These are phyloP conservation scores for Epirrita christyi DNA, from an alignment of 2,888 invertebrate species.

Conservation along the genomic window DNA sequence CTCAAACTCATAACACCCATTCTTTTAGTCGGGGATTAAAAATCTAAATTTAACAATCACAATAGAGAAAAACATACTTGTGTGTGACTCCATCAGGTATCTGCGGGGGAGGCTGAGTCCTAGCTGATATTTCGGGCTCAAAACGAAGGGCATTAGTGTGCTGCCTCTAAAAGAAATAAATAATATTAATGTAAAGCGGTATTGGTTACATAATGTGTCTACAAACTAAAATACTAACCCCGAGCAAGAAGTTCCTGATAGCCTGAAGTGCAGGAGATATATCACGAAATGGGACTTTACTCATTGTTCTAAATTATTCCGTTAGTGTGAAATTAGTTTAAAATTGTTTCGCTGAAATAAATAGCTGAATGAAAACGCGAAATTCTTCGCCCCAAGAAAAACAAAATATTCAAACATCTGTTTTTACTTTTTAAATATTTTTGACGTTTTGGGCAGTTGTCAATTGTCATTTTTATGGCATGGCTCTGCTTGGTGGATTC, in stretches of 20 bases:
- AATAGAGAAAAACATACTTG: slow-evolving; percentile 60
- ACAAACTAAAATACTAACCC: slow-evolving; percentile 73
- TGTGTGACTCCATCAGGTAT: slow-evolving; percentile 93
- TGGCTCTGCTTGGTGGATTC: too few relatives aligned
- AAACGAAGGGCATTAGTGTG: slow-evolving; percentile 87
- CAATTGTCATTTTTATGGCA: too few relatives aligned
- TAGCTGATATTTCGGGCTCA: slow-evolving; percentile 86
- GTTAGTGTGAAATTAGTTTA: background rate
- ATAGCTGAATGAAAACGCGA: background rate
- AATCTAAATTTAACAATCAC: background rate
- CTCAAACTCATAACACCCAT: too few relatives aligned
- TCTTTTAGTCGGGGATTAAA: too few relatives aligned
- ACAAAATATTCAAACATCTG: slow-evolving; percentile 2
- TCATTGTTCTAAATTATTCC: slow-evolving; percentile 54
- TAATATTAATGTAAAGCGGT: slow-evolving; percentile 23
- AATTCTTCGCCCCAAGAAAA: background rate
- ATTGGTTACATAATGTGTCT: slow-evolving; percentile 56
- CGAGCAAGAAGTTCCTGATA: slow-evolving; percentile 87
- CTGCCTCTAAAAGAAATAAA: slow-evolving; percentile 76
- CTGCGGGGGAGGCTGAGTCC: slow-evolving; percentile 92
- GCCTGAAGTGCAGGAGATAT: slow-evolving; percentile 86
- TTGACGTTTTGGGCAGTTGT: background rate
- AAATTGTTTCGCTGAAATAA: background rate
- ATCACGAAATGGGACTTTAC: slow-evolving; percentile 85
- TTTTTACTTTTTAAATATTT: background rate